phyloP scores from a whole-genome alignment of 2,888 invertebrate species.

The Caradrina kadenii region DNA sequence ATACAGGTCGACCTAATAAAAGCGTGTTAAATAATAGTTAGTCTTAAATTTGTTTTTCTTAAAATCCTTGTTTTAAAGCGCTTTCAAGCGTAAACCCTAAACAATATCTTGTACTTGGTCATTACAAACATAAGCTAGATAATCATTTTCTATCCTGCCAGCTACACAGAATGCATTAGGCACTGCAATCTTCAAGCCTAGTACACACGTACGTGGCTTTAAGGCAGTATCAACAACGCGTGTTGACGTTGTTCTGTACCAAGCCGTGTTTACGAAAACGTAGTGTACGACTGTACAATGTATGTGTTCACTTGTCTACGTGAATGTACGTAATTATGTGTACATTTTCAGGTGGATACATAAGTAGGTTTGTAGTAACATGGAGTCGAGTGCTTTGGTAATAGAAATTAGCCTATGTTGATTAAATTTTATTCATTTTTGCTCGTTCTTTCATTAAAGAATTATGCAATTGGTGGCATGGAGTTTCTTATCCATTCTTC shows the following conservation, averaged over 20 bases:
- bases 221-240: constrained; percentile 49
- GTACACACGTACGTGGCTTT: constrained; percentile 46
- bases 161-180: constrained; percentile 25
- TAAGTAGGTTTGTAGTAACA: constrained; percentile 6
- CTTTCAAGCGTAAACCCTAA: no score
- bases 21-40: no score
- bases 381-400: constrained; percentile 10
- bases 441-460: no score
- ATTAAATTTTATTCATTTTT: not conserved
- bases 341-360: constrained; percentile 21
- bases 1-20: no score
- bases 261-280: constrained; percentile 52
- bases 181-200: constrained; percentile 52
- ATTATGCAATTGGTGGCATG: no score
- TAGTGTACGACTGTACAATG: constrained; percentile 43
- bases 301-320: constrained; percentile 40
- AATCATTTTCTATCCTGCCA: constrained; percentile 21
- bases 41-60: no score
- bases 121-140: not conserved
- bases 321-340: constrained; percentile 47
- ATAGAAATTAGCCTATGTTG: constrained; percentile 25
- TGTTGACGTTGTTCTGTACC: constrained; percentile 51
- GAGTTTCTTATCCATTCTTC: no score
- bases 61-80: no score
- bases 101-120: not conserved